phyloP scores from a whole-genome alignment of 1,140 invertebrate genomes.

The Arion vulgaris region DNA sequence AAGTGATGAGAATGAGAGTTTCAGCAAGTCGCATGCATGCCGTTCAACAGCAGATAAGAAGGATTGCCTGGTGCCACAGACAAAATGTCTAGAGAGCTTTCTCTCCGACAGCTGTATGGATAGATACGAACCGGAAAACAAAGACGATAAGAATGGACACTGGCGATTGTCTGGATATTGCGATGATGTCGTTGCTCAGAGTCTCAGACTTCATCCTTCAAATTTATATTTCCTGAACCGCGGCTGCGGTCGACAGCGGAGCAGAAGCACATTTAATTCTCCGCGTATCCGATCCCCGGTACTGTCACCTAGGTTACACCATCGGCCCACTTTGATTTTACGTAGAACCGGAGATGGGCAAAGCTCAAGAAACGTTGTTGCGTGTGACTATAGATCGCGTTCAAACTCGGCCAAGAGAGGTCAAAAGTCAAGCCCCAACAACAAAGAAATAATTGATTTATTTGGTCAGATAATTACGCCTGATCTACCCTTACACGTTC shows the following conservation, averaged over 20 bases:
- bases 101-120: not conserved
- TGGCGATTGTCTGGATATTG: not conserved
- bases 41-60: not conserved
- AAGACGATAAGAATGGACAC: not conserved
- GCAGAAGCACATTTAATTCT: not conserved
- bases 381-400: too few species aligned
- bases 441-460: not conserved
- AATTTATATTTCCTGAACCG: not conserved
- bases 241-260: not conserved
- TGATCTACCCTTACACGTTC: not conserved
- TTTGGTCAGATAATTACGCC: slow-evolving; percentile 15
- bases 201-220: not conserved
- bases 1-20: not conserved
- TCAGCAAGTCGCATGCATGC: not conserved
- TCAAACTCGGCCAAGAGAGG: too few species aligned
- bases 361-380: too few species aligned
- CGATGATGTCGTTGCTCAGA: not conserved
- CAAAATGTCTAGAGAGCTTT: not conserved
- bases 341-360: too few species aligned
- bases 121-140: not conserved
- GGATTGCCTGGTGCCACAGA: not conserved
- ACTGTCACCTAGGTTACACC: too few species aligned
- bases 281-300: not conserved
- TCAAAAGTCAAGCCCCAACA: too few species aligned
- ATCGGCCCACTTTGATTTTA: too few species aligned